Evolutionary conservation across 2,113 vertebrate species (phyloP).

Genomic region (Raja brachyura): DNA sequence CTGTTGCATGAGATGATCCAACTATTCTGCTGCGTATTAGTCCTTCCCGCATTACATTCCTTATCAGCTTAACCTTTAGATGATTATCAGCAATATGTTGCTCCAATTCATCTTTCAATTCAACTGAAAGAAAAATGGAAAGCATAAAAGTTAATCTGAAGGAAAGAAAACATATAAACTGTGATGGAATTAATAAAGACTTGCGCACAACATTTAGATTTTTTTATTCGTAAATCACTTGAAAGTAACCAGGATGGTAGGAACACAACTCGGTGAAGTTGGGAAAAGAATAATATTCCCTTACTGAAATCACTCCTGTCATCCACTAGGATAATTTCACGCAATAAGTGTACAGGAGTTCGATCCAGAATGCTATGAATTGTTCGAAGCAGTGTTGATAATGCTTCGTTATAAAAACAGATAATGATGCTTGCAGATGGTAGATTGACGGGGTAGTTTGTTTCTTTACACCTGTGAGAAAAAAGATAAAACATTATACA

Average conservation of each 20-base stretch:
- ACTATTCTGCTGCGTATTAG: conserved; percentile 91
- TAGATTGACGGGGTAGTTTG: neutral
- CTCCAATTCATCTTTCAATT: conserved; percentile 77
- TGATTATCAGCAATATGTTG: conserved; percentile 67
- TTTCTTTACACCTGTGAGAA: conserved; percentile 33
- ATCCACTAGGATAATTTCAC: conserved; percentile 39
- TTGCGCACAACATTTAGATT: too few species aligned
- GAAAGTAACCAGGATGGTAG: neutral
- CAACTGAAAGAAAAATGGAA: conserved; percentile 57
- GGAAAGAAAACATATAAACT: neutral
- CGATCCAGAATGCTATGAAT: conserved; percentile 36
- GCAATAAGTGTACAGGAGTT: conserved; percentile 34
- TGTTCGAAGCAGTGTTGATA: conserved; percentile 38
- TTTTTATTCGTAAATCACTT: neutral
- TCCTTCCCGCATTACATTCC: conserved; percentile 81
- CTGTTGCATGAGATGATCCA: conserved; percentile 83
- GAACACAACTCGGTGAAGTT: neutral
- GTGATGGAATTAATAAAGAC: too few species aligned
- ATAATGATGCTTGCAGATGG: conserved; percentile 33
- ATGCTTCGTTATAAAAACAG: conserved; percentile 40
- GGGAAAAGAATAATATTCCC: neutral
- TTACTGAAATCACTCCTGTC: conserved; percentile 36
- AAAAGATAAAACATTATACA: neutral
- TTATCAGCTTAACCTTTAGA: conserved; percentile 70
- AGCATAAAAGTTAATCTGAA: neutral